Conservation (phyloP, 2,113 vertebrate species). For the Dinomys branickii region DNA sequence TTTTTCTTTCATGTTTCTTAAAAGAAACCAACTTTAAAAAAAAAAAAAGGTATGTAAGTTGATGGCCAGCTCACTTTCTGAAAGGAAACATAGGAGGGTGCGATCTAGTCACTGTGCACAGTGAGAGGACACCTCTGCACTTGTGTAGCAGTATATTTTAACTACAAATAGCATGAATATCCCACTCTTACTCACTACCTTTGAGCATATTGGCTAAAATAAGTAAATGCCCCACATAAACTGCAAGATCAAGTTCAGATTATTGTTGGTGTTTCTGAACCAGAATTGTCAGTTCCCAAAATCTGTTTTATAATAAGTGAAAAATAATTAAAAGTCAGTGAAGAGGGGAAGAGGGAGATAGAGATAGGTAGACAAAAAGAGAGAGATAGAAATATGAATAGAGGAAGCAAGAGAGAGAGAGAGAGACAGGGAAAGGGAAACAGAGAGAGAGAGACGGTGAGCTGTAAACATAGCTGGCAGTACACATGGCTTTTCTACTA, state of each 20-base stretch:
- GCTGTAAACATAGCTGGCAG: background rate
- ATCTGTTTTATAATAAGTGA: background rate
- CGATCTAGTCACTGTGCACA: background rate
- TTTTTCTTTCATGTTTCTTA: background rate
- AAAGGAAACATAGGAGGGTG: background rate
- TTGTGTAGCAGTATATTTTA: background rate
- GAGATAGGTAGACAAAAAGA: too few species aligned
- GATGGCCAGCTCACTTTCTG: background rate
- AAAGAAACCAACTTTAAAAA: background rate
- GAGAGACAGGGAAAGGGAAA: too few species aligned
- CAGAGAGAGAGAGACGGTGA: background rate
- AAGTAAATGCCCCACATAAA: background rate
- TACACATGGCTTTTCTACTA: background rate
- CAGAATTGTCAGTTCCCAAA: background rate
- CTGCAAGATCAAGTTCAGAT: conserved; percentile 19
- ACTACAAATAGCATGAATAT: conserved; percentile 26
- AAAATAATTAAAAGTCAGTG: background rate
- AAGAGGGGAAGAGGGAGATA: too few species aligned
- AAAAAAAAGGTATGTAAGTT: background rate
- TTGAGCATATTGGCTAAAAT: background rate
- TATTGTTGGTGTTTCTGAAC: background rate
- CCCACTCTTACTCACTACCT: background rate
- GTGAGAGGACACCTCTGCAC: background rate
- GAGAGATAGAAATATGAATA: too few species aligned
- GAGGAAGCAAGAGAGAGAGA: too few species aligned